Conservation (phyloP, 2,797 vertebrate species). For the Ceryle rudis region DNA sequence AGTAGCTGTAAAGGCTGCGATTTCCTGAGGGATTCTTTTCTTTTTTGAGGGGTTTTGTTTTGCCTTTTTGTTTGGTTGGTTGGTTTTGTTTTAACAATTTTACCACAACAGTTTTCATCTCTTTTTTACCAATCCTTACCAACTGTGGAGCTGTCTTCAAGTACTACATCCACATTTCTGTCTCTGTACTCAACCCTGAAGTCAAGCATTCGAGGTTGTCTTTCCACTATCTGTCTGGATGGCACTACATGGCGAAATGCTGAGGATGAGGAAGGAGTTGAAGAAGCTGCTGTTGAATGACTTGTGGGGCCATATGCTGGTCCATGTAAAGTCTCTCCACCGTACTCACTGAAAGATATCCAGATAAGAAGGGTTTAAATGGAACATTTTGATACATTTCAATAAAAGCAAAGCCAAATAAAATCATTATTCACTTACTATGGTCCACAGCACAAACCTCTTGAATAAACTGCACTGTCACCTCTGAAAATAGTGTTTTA, state of each 20-base stretch:
- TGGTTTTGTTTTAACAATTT: neutral
- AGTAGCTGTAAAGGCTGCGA: neutral
- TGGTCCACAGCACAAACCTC: neutral
- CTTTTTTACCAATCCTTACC: conserved; percentile 83
- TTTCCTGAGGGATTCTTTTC: neutral
- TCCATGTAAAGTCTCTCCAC: conserved; percentile 88
- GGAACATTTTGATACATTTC: neutral
- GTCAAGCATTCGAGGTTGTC: conserved; percentile 95
- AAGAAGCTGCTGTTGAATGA: conserved; percentile 77
- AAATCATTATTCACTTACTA: neutral
- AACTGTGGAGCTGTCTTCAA: conserved; percentile 95
- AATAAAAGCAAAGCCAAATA: neutral
- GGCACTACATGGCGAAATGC: conserved; percentile 90
- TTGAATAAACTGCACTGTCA: neutral
- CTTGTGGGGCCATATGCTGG: conserved; percentile 84
- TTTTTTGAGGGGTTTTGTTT: neutral
- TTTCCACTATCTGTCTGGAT: conserved; percentile 93
- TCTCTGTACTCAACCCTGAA: conserved; percentile 98
- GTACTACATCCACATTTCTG: conserved; percentile 91
- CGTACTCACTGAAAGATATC: conserved; percentile 85
- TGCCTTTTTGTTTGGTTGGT: neutral
- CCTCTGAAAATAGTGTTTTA: neutral
- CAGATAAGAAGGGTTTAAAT: neutral
- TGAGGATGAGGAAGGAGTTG: conserved; percentile 86
- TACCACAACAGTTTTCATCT: neutral